These are phyloP conservation scores for Danio tinwini DNA, from an alignment of 2,797 vertebrate genomes.

Conservation along the genomic window DNA sequence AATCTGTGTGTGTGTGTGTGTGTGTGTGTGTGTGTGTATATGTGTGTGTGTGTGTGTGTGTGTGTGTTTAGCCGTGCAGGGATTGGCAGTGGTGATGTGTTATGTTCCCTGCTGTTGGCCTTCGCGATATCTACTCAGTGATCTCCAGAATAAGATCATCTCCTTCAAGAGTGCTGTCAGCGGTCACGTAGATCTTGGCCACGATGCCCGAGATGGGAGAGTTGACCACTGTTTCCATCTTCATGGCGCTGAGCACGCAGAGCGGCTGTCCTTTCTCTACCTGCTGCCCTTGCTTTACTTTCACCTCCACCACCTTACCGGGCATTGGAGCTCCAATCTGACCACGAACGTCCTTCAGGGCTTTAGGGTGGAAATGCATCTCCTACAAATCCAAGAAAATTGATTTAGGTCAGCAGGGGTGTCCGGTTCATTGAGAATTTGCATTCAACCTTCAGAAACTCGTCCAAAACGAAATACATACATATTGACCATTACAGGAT, in stretches of 20 bases:
- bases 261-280: slow-evolving; percentile 91
- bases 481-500: neutral
- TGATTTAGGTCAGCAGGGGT: neutral
- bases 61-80: slow-evolving; percentile 23
- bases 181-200: slow-evolving; percentile 79
- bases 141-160: slow-evolving; percentile 94
- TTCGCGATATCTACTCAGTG: slow-evolving; percentile 67
- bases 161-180: slow-evolving; percentile 86
- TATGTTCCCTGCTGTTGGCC: slow-evolving; percentile 11
- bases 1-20: slow-evolving; percentile 7
- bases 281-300: slow-evolving; percentile 80
- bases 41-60: slow-evolving; percentile 4
- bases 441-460: neutral
- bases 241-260: slow-evolving; percentile 96
- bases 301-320: slow-evolving; percentile 91
- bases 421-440: neutral
- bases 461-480: neutral
- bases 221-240: slow-evolving; percentile 97
- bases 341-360: slow-evolving; percentile 89
- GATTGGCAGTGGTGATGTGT: slow-evolving; percentile 9
- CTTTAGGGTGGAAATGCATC: slow-evolving; percentile 96
- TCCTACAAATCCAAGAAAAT: slow-evolving; percentile 74
- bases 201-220: slow-evolving; percentile 85
- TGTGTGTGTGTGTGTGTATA: slow-evolving; percentile 9
- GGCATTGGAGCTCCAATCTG: slow-evolving; percentile 96